phyloP scores from a whole-genome alignment of 92 coral and sea anemone species.

The Epizoanthus fatuus region DNA sequence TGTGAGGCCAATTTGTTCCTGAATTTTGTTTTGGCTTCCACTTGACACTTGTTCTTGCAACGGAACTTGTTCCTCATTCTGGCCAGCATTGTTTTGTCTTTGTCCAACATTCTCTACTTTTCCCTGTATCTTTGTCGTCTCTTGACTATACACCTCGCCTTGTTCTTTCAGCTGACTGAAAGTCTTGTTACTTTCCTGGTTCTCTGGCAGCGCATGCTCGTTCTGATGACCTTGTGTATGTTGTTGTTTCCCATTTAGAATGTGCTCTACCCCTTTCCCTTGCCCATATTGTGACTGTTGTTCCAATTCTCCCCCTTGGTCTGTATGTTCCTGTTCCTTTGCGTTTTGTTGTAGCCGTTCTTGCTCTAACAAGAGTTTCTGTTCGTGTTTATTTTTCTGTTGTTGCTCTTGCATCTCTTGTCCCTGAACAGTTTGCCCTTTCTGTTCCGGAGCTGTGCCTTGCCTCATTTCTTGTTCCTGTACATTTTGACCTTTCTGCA shows the following conservation, averaged over 20 bases:
- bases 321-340: background rate
- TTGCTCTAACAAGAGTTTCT: background rate
- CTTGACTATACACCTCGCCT: background rate
- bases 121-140: background rate
- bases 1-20: slow-evolving; percentile 4
- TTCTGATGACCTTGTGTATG: background rate
- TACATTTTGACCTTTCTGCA: background rate
- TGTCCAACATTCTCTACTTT: background rate
- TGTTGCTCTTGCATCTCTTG: background rate
- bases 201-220: too few relatives aligned
- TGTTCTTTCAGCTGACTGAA: background rate
- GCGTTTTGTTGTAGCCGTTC: background rate
- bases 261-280: background rate
- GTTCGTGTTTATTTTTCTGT: slow-evolving; percentile 4
- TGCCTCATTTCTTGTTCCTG: too few relatives aligned
- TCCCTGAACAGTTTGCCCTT: background rate
- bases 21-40: background rate
- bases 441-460: too few relatives aligned
- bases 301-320: background rate
- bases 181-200: background rate
- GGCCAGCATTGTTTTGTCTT: background rate
- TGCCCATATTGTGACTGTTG: background rate
- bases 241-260: background rate
- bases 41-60: background rate
- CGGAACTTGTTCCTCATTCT: background rate